These are phyloP conservation scores for Corythucha ciliata DNA, from an alignment of 2,888 invertebrate species.

Conservation along the genomic window DNA sequence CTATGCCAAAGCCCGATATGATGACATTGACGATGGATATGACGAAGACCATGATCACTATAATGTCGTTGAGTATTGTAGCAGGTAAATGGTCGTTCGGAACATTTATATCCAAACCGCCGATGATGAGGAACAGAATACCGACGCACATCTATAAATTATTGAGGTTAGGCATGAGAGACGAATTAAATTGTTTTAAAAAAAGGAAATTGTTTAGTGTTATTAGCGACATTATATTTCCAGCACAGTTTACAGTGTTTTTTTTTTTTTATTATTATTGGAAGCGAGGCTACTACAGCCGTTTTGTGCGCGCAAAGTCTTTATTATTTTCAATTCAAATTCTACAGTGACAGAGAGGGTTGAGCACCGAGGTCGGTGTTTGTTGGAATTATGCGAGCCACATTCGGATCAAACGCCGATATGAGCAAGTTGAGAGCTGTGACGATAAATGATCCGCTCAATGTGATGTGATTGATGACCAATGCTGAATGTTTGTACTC, in stretches of 20 bases:
- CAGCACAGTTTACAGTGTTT: not conserved
- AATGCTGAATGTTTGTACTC: conserved; percentile 60
- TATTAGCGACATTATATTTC: not conserved
- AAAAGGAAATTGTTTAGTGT: not conserved
- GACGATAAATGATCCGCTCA: conserved; percentile 60
- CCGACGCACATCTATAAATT: conserved; percentile 67
- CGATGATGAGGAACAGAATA: conserved; percentile 69
- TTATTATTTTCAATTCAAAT: not conserved
- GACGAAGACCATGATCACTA: conserved; percentile 67
- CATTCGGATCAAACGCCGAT: conserved; percentile 66
- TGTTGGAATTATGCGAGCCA: conserved; percentile 31
- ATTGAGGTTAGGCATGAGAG: not conserved
- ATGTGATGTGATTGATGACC: conserved; percentile 60
- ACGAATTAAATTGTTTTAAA: not conserved
- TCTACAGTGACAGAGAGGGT: too few relatives aligned
- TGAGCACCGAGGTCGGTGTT: conserved; percentile 22
- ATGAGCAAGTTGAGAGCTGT: conserved; percentile 67
- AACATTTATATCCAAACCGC: conserved; percentile 72
- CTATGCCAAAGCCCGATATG: conserved; percentile 75
- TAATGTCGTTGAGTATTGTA: conserved; percentile 68
- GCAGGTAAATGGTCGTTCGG: conserved; percentile 63
- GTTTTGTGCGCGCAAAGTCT: not conserved
- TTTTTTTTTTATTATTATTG: not conserved
- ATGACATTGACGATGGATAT: conserved; percentile 73
- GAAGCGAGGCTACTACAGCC: not conserved